Percentiles rank a stretch among this genome's conserved stretches.
Evolutionary conservation across 2,888 invertebrate genomes (phyloP).

Genomic region (Philereme transversata): DNA sequence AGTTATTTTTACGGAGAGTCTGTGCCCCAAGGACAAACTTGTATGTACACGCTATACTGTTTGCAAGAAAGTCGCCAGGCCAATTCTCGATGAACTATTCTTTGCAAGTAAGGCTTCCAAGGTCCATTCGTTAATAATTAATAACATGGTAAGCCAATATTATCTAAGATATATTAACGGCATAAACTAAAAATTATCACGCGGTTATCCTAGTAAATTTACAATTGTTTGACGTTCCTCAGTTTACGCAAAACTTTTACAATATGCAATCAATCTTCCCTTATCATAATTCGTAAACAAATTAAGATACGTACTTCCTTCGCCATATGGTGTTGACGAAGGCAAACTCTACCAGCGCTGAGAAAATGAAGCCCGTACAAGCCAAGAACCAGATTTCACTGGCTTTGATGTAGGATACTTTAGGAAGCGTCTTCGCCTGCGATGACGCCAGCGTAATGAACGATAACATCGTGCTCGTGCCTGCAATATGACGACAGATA

Average conservation of each 20-base stretch:
- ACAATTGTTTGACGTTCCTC: constrained; percentile 11
- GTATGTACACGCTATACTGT: neutral
- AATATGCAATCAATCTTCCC: constrained; percentile 23
- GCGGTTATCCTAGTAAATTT: constrained; percentile 17
- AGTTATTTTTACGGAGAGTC: neutral
- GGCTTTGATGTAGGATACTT: constrained; percentile 95
- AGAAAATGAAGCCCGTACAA: constrained; percentile 93
- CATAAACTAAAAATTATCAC: constrained; percentile 13
- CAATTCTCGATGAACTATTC: neutral
- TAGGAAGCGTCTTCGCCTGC: constrained; percentile 92
- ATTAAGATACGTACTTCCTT: constrained; percentile 84
- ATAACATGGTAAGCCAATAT: neutral
- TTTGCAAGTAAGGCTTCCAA: neutral
- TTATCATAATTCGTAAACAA: constrained; percentile 1
- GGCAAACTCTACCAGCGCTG: constrained; percentile 93
- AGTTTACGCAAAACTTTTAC: constrained; percentile 6
- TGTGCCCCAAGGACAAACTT: neutral
- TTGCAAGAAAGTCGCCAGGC: neutral
- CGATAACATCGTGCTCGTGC: constrained; percentile 93
- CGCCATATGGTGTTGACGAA: constrained; percentile 96
- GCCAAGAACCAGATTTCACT: constrained; percentile 96
- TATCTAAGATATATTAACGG: neutral
- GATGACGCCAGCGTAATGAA: constrained; percentile 94
- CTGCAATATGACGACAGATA: constrained; percentile 66
- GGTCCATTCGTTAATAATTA: neutral